Evolutionary conservation across 2,113 vertebrate genomes (phyloP).

Genomic region (Crocuta crocuta): DNA sequence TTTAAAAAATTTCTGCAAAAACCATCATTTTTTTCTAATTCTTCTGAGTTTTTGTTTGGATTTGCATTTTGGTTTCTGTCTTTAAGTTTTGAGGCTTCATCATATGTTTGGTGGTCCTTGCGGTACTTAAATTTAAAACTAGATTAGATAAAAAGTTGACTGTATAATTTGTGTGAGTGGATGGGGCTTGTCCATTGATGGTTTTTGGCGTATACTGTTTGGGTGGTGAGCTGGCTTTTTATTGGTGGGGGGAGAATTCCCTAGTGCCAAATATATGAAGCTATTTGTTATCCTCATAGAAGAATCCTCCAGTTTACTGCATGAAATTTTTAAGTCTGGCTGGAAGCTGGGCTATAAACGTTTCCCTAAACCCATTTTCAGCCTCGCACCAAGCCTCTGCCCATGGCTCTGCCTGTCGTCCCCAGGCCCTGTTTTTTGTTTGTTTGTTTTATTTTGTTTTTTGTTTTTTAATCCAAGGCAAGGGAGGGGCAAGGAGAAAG

Average conservation of each 20-base stretch:
- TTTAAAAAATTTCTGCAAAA: neutral
- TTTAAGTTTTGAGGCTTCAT: neutral
- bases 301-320: neutral
- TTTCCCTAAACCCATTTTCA: neutral
- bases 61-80: neutral
- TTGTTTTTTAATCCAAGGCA: too few relatives aligned
- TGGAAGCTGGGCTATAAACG: neutral
- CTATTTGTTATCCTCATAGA: neutral
- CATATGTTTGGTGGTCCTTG: neutral
- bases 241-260: rapidly evolving
- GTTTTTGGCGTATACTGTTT: neutral
- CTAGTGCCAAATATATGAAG: neutral
- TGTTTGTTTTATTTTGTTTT: too few relatives aligned
- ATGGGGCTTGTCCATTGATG: neutral
- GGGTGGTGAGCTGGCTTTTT: neutral
- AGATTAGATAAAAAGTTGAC: neutral
- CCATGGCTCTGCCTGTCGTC: neutral
- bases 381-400: neutral
- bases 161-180: neutral
- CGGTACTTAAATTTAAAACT: neutral
- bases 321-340: neutral
- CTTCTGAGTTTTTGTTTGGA: neutral
- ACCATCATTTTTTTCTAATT: neutral
- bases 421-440: too few relatives aligned
- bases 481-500: too few relatives aligned